phyloP scores from a whole-genome alignment of 2,113 vertebrate genomes.

The Sterna hirundo region DNA sequence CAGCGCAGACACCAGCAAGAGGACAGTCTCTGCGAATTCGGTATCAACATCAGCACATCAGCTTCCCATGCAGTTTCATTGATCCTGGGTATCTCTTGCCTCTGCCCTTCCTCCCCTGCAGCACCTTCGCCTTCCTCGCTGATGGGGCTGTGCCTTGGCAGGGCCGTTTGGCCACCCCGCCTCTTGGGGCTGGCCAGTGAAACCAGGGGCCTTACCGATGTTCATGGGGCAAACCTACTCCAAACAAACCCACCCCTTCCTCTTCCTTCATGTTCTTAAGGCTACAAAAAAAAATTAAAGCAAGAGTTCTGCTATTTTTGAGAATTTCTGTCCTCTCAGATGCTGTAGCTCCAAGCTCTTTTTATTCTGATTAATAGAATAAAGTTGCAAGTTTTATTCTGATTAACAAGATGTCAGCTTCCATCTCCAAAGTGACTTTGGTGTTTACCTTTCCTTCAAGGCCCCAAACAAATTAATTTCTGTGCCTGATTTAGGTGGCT shows the following conservation, averaged over 20 bases:
- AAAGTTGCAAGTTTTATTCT: background rate
- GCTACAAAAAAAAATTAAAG: background rate
- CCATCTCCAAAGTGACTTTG: background rate
- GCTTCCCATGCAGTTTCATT: background rate
- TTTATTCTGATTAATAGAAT: background rate
- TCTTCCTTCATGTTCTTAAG: background rate
- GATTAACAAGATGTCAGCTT: background rate
- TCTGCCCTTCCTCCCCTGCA: background rate
- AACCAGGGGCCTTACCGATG: background rate
- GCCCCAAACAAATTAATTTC: background rate
- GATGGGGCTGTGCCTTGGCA: background rate
- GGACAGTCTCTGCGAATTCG: background rate
- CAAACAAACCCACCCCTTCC: background rate
- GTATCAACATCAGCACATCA: background rate
- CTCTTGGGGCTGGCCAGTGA: background rate
- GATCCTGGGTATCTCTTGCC: background rate
- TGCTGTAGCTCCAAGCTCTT: background rate
- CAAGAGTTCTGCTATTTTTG: background rate
- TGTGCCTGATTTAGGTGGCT: background rate
- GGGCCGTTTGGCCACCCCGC: background rate
- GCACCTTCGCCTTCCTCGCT: background rate
- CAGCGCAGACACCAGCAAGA: rapidly evolving
- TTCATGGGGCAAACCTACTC: background rate
- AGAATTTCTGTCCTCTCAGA: background rate
- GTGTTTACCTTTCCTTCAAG: background rate